Conservation (phyloP, 1,140 invertebrate species). For the Eufriesea mexicana region DNA sequence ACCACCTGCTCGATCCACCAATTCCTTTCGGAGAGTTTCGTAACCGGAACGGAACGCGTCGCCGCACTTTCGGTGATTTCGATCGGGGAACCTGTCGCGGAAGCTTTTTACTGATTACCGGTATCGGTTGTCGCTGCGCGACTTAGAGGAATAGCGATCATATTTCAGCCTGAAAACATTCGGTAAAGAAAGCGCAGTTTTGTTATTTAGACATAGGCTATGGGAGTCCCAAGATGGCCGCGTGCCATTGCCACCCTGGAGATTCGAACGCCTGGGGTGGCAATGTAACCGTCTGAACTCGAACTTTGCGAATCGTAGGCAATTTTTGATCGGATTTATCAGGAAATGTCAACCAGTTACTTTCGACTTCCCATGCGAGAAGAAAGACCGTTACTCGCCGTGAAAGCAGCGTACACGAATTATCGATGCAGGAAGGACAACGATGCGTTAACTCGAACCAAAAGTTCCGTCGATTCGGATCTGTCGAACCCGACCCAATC, state of each 20-base stretch:
- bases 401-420: not conserved
- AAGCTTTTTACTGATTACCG: not conserved
- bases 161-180: not conserved
- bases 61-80: conserved; percentile 27
- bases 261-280: no score
- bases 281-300: no score
- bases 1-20: conserved; percentile 18
- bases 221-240: no score
- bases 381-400: not conserved
- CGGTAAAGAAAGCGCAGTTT: no score
- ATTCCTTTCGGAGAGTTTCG: conserved; percentile 45
- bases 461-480: not conserved
- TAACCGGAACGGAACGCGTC: conserved; percentile 43
- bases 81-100: not conserved
- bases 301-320: not conserved
- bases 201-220: no score
- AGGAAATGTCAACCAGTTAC: conserved; percentile 14
- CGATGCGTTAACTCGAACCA: not conserved
- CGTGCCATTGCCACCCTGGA: no score
- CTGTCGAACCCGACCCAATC: no score
- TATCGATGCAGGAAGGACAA: not conserved
- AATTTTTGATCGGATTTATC: not conserved
- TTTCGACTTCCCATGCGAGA: not conserved
- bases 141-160: not conserved
- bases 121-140: not conserved